Percentiles rank a stretch among this genome's conserved stretches.
phyloP scores from a whole-genome alignment of 2,888 invertebrate species.

The Eulithis testata region DNA sequence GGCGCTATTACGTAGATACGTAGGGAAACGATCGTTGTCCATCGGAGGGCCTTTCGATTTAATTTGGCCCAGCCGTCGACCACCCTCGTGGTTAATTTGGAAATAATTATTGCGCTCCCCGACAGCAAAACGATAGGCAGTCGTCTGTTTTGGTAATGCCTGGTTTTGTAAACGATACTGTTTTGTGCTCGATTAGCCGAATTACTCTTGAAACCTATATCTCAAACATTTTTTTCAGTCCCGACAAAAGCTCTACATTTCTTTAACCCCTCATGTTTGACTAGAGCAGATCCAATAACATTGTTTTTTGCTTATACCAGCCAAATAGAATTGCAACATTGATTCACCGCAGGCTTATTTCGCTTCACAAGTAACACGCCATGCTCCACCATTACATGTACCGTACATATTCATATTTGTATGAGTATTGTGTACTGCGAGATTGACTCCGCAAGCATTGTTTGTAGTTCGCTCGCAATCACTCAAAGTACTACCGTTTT shows the following conservation, averaged over 20 bases:
- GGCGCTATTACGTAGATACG: slow-evolving; percentile 61
- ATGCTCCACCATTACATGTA: slow-evolving; percentile 1
- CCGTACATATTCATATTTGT: slow-evolving; percentile 8
- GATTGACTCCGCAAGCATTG: slow-evolving; percentile 78
- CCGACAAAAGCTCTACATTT: background rate
- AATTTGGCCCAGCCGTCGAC: slow-evolving; percentile 77
- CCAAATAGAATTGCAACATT: slow-evolving; percentile 37
- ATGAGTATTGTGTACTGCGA: slow-evolving; percentile 55
- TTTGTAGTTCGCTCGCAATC: slow-evolving; percentile 79
- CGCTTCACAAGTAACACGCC: slow-evolving; percentile 29
- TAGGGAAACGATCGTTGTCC: slow-evolving; percentile 71
- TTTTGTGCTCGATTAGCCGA: background rate
- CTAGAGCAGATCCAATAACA: background rate
- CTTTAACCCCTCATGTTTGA: background rate
- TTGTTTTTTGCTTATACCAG: background rate
- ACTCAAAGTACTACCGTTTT: slow-evolving; percentile 73
- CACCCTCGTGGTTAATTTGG: slow-evolving; percentile 73
- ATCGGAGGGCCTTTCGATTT: slow-evolving; percentile 71
- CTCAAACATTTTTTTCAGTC: too few species aligned
- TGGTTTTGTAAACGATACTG: slow-evolving; percentile 10
- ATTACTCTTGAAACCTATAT: background rate
- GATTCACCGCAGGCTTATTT: slow-evolving; percentile 51
- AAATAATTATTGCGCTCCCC: slow-evolving; percentile 77
- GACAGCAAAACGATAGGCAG: slow-evolving; percentile 48
- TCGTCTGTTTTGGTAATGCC: slow-evolving; percentile 37